These are phyloP conservation scores for Microtus oregoni DNA, from an alignment of 2,113 vertebrate genomes.

Conservation along the genomic window DNA sequence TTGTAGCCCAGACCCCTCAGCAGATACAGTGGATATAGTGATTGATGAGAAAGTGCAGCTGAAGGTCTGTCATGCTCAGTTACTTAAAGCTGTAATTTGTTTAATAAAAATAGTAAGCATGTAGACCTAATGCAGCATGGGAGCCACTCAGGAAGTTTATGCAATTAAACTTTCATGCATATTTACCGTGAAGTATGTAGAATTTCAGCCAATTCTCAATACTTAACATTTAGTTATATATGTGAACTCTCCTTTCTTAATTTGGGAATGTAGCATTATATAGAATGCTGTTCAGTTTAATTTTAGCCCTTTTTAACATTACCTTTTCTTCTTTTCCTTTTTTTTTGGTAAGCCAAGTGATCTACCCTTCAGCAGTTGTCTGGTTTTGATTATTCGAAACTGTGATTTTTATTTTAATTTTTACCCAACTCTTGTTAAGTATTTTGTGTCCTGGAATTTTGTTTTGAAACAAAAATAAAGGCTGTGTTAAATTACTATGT, in stretches of 20 bases:
- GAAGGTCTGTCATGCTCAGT: constrained; percentile 78
- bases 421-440: constrained; percentile 78
- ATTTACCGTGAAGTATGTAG: constrained; percentile 79
- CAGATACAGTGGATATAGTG: constrained; percentile 46
- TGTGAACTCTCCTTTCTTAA: constrained; percentile 76
- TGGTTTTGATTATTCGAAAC: constrained; percentile 80
- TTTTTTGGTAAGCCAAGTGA: constrained; percentile 56
- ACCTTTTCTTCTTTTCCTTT: not conserved
- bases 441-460: constrained; percentile 80
- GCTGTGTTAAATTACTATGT: constrained; percentile 76
- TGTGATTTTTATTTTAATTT: constrained; percentile 83
- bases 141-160: constrained; percentile 83
- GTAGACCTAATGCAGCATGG: constrained; percentile 79
- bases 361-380: constrained; percentile 67
- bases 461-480: constrained; percentile 84
- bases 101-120: constrained; percentile 79
- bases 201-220: constrained; percentile 74
- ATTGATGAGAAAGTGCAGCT: constrained; percentile 72
- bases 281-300: constrained; percentile 73
- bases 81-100: constrained; percentile 65
- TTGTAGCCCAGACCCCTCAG: constrained; percentile 64
- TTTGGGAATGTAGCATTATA: constrained; percentile 78
- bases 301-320: constrained; percentile 74
- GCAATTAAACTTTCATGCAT: constrained; percentile 81
- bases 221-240: constrained; percentile 76